Conservation (phyloP, 2,797 vertebrate species). For the Sparus aurata region DNA sequence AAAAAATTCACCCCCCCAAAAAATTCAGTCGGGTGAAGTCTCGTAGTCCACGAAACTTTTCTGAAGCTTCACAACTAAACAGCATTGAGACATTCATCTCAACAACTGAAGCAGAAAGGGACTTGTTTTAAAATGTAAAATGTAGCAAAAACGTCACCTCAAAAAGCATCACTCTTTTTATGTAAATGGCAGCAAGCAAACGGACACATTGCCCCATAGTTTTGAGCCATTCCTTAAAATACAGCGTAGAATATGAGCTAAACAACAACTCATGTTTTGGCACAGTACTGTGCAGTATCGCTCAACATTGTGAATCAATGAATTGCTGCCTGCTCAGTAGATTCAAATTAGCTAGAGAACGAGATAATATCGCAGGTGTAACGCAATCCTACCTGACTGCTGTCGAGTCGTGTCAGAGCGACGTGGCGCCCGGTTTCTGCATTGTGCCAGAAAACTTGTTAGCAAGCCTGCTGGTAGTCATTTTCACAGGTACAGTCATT, state of each 20-base stretch:
- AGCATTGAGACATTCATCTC: no score
- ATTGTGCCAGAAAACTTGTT: slow-evolving; percentile 59
- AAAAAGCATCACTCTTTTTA: neutral
- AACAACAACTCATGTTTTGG: no score
- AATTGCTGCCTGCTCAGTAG: slow-evolving; percentile 31
- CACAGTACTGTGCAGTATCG: slow-evolving; percentile 1
- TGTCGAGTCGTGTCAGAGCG: slow-evolving; percentile 70
- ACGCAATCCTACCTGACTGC: slow-evolving; percentile 45
- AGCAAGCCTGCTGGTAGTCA: slow-evolving; percentile 36
- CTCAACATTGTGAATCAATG: slow-evolving; percentile 29
- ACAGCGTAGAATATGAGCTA: no score
- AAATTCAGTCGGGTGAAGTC: no score
- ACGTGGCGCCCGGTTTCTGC: slow-evolving; percentile 44
- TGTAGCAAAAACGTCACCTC: neutral
- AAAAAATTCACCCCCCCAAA: no score
- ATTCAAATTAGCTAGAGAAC: slow-evolving; percentile 16
- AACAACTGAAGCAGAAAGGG: no score
- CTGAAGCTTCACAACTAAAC: no score
- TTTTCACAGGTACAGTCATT: slow-evolving; percentile 35
- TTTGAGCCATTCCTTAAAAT: neutral
- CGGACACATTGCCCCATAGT: neutral
- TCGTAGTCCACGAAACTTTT: no score
- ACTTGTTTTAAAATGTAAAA: no score
- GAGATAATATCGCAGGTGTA: slow-evolving; percentile 55
- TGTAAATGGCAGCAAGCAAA: neutral